Percentiles rank a stretch among this genome's conserved stretches.
These are phyloP conservation scores for Luffia ferchaultella DNA, from an alignment of 2,888 invertebrate species.

Conservation along the genomic window DNA sequence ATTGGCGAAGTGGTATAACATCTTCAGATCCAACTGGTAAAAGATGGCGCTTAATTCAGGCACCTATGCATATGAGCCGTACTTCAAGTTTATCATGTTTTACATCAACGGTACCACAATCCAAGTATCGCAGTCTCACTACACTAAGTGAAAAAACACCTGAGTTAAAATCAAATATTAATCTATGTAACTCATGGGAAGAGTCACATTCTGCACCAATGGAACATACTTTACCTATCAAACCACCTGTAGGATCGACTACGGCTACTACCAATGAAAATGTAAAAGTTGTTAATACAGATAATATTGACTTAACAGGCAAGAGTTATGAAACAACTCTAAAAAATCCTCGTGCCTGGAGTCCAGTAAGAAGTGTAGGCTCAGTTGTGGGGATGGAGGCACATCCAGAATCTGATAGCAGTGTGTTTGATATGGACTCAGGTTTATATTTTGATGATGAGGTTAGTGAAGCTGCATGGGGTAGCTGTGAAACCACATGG, in stretches of 20 bases:
- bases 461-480: slow-evolving; percentile 77
- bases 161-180: slow-evolving; percentile 57
- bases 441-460: slow-evolving; percentile 85
- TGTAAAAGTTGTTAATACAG: slow-evolving; percentile 38
- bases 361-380: slow-evolving; percentile 87
- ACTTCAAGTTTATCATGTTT: slow-evolving; percentile 83
- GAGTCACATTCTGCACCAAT: slow-evolving; percentile 80
- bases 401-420: slow-evolving; percentile 85
- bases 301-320: slow-evolving; percentile 64
- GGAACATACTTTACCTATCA: slow-evolving; percentile 71
- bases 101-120: slow-evolving; percentile 65
- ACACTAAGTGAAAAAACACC: slow-evolving; percentile 42
- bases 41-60: slow-evolving; percentile 83
- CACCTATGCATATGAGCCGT: slow-evolving; percentile 82
- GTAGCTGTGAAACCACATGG: slow-evolving; percentile 84
- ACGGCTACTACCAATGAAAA: slow-evolving; percentile 32
- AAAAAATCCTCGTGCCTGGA: slow-evolving; percentile 87
- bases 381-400: slow-evolving; percentile 85
- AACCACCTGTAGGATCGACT: slow-evolving; percentile 29
- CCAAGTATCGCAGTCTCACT: slow-evolving; percentile 75
- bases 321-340: slow-evolving; percentile 76
- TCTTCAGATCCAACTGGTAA: slow-evolving; percentile 83
- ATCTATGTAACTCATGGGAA: slow-evolving; percentile 70
- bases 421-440: slow-evolving; percentile 82
- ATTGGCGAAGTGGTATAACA: slow-evolving; percentile 80